phyloP scores from a whole-genome alignment of 2,797 vertebrate species.

The Sebastes vulpes region DNA sequence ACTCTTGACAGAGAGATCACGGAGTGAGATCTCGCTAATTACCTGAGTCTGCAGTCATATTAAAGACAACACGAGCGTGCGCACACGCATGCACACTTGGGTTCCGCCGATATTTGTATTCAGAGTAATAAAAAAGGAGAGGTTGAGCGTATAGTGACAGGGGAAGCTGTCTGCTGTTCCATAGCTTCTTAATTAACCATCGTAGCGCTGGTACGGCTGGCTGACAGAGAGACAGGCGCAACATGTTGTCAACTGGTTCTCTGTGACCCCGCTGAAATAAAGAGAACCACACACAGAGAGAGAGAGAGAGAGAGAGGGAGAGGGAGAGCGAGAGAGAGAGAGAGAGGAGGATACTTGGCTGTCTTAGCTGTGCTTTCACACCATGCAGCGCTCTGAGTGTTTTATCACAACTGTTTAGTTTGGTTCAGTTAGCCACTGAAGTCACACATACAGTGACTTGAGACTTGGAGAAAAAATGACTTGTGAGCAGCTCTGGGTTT shows the following conservation, averaged over 20 bases:
- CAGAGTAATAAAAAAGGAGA: conserved; percentile 77
- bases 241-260: conserved; percentile 30
- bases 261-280: conserved; percentile 1
- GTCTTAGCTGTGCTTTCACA: conserved; percentile 2
- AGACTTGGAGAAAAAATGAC: too few relatives aligned
- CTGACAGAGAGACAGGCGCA: conserved; percentile 32
- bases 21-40: conserved; percentile 82
- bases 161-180: conserved; percentile 36
- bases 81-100: background rate
- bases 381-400: background rate
- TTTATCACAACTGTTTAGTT: too few relatives aligned
- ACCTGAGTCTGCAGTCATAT: conserved; percentile 66
- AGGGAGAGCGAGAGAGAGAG: background rate
- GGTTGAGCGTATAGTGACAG: conserved; percentile 56
- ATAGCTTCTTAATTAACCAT: conserved; percentile 55
- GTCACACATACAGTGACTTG: too few relatives aligned
- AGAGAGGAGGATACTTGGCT: conserved; percentile 4
- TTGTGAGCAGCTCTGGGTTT: too few relatives aligned
- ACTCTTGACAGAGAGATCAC: conserved; percentile 85
- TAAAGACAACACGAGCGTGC: conserved; percentile 6
- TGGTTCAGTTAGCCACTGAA: too few relatives aligned
- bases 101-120: conserved; percentile 58
- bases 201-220: background rate
- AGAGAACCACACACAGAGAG: background rate
- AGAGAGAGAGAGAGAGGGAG: background rate